phyloP scores from a whole-genome alignment of 2,888 invertebrate genomes.

The Megalurothrips usitatus region DNA sequence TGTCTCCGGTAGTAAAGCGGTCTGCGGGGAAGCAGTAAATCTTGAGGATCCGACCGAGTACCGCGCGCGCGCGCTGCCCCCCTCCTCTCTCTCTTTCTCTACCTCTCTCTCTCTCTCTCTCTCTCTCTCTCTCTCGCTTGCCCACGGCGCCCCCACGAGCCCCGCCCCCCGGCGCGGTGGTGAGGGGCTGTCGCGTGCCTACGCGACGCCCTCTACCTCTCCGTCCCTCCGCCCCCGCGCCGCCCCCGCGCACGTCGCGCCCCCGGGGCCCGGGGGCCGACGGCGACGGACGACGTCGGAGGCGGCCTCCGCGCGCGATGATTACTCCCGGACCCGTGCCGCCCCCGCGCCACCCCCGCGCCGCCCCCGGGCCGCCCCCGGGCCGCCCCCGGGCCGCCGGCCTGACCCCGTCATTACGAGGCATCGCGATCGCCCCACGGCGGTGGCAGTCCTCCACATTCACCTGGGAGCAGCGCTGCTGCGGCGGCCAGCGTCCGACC shows the following conservation, averaged over 20 bases:
- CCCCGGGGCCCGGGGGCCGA: neutral
- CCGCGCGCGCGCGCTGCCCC: neutral
- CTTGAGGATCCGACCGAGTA: neutral
- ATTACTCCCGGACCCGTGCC: neutral
- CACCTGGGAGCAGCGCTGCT: too few species aligned
- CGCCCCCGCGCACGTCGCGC: neutral
- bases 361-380: neutral
- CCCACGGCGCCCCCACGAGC: neutral
- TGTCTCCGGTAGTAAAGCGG: constrained; percentile 18
- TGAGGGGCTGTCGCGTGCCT: neutral
- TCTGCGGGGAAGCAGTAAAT: neutral
- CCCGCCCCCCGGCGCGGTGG: neutral
- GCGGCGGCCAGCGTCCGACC: neutral
- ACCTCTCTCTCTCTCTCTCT: neutral
- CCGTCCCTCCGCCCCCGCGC: neutral
- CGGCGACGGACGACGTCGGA: too few species aligned
- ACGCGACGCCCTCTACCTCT: neutral
- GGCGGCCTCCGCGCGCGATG: neutral
- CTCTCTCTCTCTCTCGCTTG: neutral
- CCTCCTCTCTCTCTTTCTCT: neutral
- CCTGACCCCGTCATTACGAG: constrained; percentile 8
- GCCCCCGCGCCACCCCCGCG: neutral
- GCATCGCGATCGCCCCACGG: neutral
- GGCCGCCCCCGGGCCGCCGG: neutral
- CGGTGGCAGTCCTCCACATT: too few species aligned